Evolutionary conservation across 2,113 vertebrate genomes (phyloP), one percentile per base, ranked within the genome.

Genomic region (Neolamprologus modestus): DNA sequence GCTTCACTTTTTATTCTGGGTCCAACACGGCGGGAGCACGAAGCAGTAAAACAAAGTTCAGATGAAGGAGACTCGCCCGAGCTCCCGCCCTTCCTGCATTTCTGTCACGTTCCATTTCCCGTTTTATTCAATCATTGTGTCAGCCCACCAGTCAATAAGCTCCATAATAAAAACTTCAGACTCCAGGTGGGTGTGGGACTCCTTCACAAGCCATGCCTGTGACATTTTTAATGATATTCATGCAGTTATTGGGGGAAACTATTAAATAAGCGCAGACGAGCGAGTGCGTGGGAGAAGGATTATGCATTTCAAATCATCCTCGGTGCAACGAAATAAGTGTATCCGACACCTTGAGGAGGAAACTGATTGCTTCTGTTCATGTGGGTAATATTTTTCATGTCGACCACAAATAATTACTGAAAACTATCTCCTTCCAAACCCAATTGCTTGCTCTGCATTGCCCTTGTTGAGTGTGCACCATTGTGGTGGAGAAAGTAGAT

Each of bases 281-380:
- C 81, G 3, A 35, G 84, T 6, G 66, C 47, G 91, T 78, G 86
- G 83, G 86, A 87, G 89, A 87, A 50, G 86, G 91, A 91, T 92
- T 93, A 91, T 91, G 90, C 86, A 92, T 92, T 94, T 90, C 88
- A 87, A 92, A 94, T 90, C n/a, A 47, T 91, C 87, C 85, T 91
- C 57, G 54, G 3, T 61, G 78, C 55, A 10, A 54, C 10, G 14
- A 87, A 90, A 92, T 90, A 91, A 94, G 92, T 93, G 91, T 86
- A 88, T 91, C 92, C 24, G 85, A 95, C 92, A 94, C 92, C 92
- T 94, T 87, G 88, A 95, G 89, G 92, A 93, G 88, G 86, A 89
- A 94, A 90, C 87, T 89, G 94, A 94, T 94, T 95, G 87, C 92
- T 93, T 95, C 92, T 92, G 92, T 94, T 93, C 91, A 84, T 71